Evolutionary conservation across 2,113 vertebrate species (phyloP).

Genomic region (Cinclus cinclus): DNA sequence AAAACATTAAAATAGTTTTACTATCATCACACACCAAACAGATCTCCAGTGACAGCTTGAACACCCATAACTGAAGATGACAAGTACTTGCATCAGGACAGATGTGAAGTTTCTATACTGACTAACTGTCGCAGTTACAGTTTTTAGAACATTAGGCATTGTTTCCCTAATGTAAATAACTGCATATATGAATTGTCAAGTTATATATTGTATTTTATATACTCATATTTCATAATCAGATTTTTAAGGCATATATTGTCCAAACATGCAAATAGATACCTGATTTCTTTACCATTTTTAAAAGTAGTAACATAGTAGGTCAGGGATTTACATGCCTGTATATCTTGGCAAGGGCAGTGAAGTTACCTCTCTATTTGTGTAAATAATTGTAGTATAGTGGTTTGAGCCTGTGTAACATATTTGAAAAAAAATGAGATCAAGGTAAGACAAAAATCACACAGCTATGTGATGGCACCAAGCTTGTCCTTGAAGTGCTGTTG

Average conservation of each 20-base stretch:
- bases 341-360: no score
- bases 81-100: neutral
- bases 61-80: neutral
- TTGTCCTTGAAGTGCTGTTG: neutral
- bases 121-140: neutral
- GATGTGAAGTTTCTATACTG: neutral
- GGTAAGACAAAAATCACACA: neutral
- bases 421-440: neutral
- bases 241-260: neutral
- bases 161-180: neutral
- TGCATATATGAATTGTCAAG: neutral
- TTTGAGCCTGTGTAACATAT: neutral
- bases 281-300: neutral
- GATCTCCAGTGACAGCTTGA: neutral
- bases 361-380: no score
- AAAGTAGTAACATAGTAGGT: neutral
- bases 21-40: neutral
- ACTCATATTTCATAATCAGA: neutral
- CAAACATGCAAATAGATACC: neutral
- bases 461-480: neutral
- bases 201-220: neutral
- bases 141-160: neutral
- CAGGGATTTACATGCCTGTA: rapidly evolving
- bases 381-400: neutral
- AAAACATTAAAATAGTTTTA: neutral